These are phyloP conservation scores for Pholis gunnellus DNA, from an alignment of 2,113 vertebrate genomes.

Conservation along the genomic window DNA sequence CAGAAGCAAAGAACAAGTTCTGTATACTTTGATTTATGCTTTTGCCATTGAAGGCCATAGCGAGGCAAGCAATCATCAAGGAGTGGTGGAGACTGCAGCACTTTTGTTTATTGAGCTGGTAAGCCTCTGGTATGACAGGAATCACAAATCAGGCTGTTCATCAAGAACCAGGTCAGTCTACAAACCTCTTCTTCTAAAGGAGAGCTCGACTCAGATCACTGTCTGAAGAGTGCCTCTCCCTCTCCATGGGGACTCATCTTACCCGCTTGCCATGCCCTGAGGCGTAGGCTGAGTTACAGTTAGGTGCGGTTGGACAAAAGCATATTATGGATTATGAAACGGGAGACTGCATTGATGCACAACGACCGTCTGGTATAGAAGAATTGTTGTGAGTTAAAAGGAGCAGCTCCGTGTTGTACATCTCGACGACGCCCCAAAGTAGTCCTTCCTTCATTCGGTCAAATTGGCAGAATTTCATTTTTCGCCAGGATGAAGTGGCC, in stretches of 20 bases:
- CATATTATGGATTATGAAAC: constrained; percentile 23
- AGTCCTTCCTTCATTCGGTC: neutral
- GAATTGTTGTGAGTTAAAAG: neutral
- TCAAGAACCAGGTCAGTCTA: constrained; percentile 29
- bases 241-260: constrained; percentile 60
- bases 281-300: constrained; percentile 13
- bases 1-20: constrained; percentile 35
- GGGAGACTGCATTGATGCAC: neutral
- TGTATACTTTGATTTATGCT: constrained; percentile 46
- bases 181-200: constrained; percentile 29
- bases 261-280: constrained; percentile 38
- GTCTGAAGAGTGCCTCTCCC: constrained; percentile 65
- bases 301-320: constrained; percentile 35
- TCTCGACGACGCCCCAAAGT: neutral
- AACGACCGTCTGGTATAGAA: neutral
- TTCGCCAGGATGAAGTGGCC: neutral
- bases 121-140: constrained; percentile 70
- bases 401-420: neutral
- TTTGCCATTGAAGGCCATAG: constrained; percentile 15
- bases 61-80: constrained; percentile 68
- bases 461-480: neutral
- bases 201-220: constrained; percentile 62
- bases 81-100: constrained; percentile 32
- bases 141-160: constrained; percentile 55
- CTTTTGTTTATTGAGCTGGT: constrained; percentile 69